These are phyloP conservation scores for Hemithea aestivaria DNA, from an alignment of 2,888 invertebrate species.

Conservation along the genomic window DNA sequence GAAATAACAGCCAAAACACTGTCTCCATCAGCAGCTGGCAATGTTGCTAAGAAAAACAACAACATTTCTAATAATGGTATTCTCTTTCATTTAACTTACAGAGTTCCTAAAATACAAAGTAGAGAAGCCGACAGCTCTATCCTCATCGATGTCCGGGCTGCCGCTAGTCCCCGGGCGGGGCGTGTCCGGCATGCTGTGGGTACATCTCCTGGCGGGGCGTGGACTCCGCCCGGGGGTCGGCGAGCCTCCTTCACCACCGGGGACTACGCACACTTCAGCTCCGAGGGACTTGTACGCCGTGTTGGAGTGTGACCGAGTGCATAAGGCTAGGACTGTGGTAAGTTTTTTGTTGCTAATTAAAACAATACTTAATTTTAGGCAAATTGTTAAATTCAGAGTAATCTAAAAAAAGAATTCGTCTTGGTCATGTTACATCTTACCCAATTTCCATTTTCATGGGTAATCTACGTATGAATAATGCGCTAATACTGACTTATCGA, in stretches of 20 bases:
- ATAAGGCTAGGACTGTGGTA: slow-evolving; percentile 96
- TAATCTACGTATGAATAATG: too few relatives aligned
- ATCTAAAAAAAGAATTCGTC: too few relatives aligned
- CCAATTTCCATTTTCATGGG: too few relatives aligned
- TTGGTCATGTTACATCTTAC: too few relatives aligned
- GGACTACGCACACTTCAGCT: slow-evolving; percentile 67
- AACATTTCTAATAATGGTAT: too few relatives aligned
- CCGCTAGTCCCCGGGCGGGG: slow-evolving; percentile 71
- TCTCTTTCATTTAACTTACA: slow-evolving; percentile 54
- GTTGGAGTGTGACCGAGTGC: slow-evolving; percentile 96
- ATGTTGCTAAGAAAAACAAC: too few relatives aligned
- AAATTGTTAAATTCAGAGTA: too few relatives aligned
- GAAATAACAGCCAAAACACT: too few relatives aligned
- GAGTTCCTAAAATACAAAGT: slow-evolving; percentile 95
- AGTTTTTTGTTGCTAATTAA: too few relatives aligned
- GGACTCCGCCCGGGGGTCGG: slow-evolving; percentile 87
- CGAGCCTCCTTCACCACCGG: slow-evolving; percentile 85
- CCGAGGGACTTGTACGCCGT: slow-evolving; percentile 97
- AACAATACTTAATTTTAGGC: too few relatives aligned
- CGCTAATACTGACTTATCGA: too few relatives aligned
- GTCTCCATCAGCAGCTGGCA: too few relatives aligned
- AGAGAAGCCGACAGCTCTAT: slow-evolving; percentile 83
- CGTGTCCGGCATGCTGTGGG: slow-evolving; percentile 93
- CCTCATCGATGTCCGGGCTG: slow-evolving; percentile 77
- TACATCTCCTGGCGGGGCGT: slow-evolving; percentile 92